A percentile compares a stretch with the other conserved stretches of the same genome.
Conservation (phyloP, 2,113 vertebrate genomes). For the Rhegmatorhina hoffmannsi region DNA sequence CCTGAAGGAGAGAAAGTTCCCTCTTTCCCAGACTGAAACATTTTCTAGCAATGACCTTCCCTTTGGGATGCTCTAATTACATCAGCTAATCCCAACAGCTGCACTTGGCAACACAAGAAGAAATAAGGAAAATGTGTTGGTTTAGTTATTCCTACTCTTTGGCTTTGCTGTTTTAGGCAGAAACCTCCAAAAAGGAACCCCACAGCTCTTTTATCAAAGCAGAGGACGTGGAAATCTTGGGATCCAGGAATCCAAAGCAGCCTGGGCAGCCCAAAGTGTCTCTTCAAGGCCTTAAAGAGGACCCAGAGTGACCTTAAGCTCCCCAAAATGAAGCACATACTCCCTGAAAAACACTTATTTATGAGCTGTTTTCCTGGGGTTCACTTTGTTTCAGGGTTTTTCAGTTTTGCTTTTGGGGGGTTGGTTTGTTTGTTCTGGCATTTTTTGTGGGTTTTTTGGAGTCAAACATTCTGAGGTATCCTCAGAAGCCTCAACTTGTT, state of each 20-base stretch:
- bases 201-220: background rate
- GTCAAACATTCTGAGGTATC: background rate
- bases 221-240: background rate
- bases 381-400: background rate
- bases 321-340: background rate
- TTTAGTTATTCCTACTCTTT: background rate
- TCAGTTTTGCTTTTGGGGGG: background rate
- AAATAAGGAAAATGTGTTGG: rapidly evolving
- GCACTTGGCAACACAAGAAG: background rate
- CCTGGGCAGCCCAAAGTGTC: rapidly evolving
- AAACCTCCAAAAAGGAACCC: background rate
- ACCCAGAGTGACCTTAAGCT: background rate
- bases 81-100: background rate
- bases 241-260: background rate
- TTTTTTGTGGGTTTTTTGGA: background rate
- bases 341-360: background rate
- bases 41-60: background rate
- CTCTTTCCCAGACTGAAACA: background rate
- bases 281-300: background rate
- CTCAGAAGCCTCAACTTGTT: background rate
- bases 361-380: background rate
- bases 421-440: background rate
- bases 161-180: background rate
- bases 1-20: background rate
- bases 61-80: background rate